Conservation (phyloP, 2,888 invertebrate genomes). For the Tachina lurida region DNA sequence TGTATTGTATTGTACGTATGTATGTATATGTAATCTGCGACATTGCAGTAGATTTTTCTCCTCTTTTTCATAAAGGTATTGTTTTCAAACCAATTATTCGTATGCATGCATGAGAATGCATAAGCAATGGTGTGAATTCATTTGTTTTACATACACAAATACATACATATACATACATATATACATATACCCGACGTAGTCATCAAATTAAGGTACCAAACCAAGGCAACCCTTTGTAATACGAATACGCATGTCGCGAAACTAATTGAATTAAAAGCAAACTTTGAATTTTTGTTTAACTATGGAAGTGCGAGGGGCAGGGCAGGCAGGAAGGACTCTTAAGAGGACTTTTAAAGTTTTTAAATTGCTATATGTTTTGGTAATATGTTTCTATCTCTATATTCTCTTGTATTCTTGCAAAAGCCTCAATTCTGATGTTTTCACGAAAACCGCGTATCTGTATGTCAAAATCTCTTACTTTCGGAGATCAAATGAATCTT, state of each 20-base stretch:
- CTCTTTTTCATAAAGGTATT: not conserved
- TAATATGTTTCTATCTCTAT: too few species aligned
- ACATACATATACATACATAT: not conserved
- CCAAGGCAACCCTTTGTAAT: conserved; percentile 30
- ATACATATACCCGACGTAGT: not conserved
- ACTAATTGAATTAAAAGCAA: conserved; percentile 58
- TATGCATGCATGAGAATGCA: not conserved
- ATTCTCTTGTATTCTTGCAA: too few species aligned
- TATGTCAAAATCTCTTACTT: too few species aligned
- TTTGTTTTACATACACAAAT: conserved; percentile 25
- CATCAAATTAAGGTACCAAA: conserved; percentile 56
- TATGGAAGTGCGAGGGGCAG: not conserved
- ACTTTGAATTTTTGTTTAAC: conserved; percentile 33
- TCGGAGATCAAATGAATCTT: too few species aligned
- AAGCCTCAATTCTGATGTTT: too few species aligned
- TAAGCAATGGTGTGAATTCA: conserved; percentile 2
- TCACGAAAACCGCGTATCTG: too few species aligned
- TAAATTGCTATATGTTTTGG: too few species aligned
- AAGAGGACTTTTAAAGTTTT: too few species aligned
- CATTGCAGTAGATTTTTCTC: not conserved
- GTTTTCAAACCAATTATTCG: conserved; percentile 10
- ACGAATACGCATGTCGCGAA: conserved; percentile 6
- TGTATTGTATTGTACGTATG: too few species aligned
- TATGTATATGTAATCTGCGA: not conserved
- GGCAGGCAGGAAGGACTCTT: too few species aligned